phyloP scores from a whole-genome alignment of 2,888 invertebrate species.

The Megastigmus dorsalis region DNA sequence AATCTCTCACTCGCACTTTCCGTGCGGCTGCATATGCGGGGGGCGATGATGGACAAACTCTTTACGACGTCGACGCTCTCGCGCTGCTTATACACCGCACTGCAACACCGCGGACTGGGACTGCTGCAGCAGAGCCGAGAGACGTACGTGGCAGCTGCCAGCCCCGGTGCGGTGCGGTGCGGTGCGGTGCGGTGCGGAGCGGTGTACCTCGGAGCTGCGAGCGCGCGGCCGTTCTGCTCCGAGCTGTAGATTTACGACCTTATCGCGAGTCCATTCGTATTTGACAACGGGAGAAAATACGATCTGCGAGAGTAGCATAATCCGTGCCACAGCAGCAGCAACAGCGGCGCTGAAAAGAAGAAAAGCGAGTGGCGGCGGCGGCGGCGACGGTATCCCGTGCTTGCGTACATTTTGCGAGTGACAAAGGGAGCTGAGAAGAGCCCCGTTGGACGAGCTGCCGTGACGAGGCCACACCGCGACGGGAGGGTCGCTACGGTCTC shows the following conservation, averaged over 20 bases:
- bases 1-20: too few relatives aligned
- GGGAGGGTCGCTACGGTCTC: neutral
- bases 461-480: too few relatives aligned
- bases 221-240: neutral
- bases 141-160: too few relatives aligned
- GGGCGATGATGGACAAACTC: neutral
- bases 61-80: neutral
- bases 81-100: too few relatives aligned
- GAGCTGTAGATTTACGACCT: conserved; percentile 42
- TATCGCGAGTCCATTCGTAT: conserved; percentile 40
- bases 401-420: neutral
- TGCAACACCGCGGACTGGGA: too few relatives aligned
- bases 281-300: conserved; percentile 43
- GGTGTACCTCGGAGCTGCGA: too few relatives aligned
- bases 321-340: too few relatives aligned
- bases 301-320: conserved; percentile 32
- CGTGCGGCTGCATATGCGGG: neutral
- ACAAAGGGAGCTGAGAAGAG: conserved; percentile 14
- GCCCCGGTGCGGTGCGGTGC: too few relatives aligned
- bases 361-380: neutral
- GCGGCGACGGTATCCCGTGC: too few relatives aligned
- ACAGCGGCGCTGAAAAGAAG: neutral
- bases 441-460: too few relatives aligned
- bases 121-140: too few relatives aligned
- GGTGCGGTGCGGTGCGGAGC: too few relatives aligned